These are phyloP conservation scores for Paramuricea clavata DNA, from an alignment of 92 coral and sea anemone species.

Conservation along the genomic window DNA sequence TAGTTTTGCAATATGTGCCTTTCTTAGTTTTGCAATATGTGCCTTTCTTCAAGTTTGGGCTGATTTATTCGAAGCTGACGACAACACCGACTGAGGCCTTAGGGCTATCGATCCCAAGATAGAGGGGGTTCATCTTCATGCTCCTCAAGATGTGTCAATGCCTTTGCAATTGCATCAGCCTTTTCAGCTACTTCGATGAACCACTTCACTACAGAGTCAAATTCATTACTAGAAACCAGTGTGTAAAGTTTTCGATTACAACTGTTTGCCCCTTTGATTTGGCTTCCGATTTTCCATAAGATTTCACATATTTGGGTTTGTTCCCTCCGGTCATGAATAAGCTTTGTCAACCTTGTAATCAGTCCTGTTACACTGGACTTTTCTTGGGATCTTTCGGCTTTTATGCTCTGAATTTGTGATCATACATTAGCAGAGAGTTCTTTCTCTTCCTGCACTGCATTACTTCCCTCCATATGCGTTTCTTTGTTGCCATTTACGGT, in stretches of 20 bases:
- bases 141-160: background rate
- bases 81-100: background rate
- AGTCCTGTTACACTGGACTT: background rate
- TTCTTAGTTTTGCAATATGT: background rate
- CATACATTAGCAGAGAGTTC: too few species aligned
- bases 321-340: background rate
- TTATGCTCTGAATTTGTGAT: background rate
- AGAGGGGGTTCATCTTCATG: background rate
- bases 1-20: background rate
- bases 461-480: too few species aligned
- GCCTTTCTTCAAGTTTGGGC: background rate
- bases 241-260: background rate
- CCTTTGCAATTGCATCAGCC: background rate
- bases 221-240: background rate
- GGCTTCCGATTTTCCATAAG: background rate
- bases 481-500: too few species aligned
- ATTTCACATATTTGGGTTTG: background rate
- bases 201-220: background rate
- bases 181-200: background rate
- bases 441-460: too few species aligned
- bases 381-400: background rate
- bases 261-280: background rate
- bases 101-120: background rate
- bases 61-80: background rate
- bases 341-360: background rate